Base-by-base conservation (phyloP, 2,888 invertebrate genomes). In the Unio delphinus region DNA sequence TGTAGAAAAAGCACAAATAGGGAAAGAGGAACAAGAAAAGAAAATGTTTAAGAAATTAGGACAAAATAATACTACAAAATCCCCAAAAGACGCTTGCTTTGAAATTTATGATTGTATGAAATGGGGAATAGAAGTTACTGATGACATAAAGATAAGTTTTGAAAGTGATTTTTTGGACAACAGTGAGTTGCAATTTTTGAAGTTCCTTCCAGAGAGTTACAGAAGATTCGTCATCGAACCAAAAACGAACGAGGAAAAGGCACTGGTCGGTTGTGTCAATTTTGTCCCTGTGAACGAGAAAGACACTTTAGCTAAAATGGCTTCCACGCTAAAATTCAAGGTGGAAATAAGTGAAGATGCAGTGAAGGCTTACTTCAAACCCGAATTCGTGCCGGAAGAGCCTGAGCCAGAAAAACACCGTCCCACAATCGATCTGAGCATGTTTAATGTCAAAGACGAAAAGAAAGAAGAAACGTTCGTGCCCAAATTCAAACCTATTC, bases 161-260 rank as follows among this genome's bases (percentile, higher is more conserved):
- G 79, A 83, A 11, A 81, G 82, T 67, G 84, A 85, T 61, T 79
- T 80, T 45, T 56, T 72, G 55, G 82, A 83, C 57, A 83, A 83
- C 68, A 78, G 76, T 60, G 79, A 83, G 57, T 72, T 86, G 54
- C 79, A 80, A 66, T 85, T 79, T 70, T 85, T 84, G 69, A 81
- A 83, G 61, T 74, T 82, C 64, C 74, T 88, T 54, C 83, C 81
- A 15, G 87, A 88, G 62, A 86, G 85, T 68, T 88, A 85, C 76
- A 78, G 86, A 61, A 74, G 81, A 45, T 88, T 88, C 75, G 74
- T 76, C n/a, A 80, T 88, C 28, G 85, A 86, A 73, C 89, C 88
- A 1, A 78, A 75, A 68, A 79, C 77, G 3, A 79, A 79, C 34
- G 82, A 84, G 30, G 82, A 83, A 64, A 68, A 79, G 45, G 73